Conservation (phyloP, 2,113 vertebrate species). For the Scomber scombrus region DNA sequence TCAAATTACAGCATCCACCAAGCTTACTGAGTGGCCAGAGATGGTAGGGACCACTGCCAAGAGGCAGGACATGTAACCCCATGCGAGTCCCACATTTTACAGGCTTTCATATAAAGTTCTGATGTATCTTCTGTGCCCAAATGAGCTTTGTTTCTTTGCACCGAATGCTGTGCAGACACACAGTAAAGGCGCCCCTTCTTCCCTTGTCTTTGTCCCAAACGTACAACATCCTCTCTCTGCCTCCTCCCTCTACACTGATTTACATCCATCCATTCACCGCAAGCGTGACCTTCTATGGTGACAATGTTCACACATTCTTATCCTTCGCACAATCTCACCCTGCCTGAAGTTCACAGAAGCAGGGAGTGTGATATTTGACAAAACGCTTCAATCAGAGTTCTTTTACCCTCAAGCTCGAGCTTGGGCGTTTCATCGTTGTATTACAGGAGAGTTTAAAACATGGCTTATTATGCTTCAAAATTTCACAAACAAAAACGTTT, state of each 20-base stretch:
- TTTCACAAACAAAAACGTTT: conserved; percentile 2
- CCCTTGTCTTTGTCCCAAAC: conserved; percentile 48
- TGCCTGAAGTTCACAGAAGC: conserved; percentile 41
- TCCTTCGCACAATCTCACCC: conserved; percentile 16
- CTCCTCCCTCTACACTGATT: conserved; percentile 46
- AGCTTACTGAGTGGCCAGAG: conserved; percentile 15
- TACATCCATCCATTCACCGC: conserved; percentile 56
- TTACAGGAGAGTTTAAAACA: conserved; percentile 24
- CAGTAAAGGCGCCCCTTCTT: conserved; percentile 36
- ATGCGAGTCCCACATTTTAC: conserved; percentile 47
- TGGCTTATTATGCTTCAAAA: conserved; percentile 9
- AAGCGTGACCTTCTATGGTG: conserved; percentile 68
- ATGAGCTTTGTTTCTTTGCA: conserved; percentile 29
- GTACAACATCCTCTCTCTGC: conserved; percentile 53
- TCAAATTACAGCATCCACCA: conserved; percentile 41
- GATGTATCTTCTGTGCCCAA: conserved; percentile 34
- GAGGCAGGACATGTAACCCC: conserved; percentile 34
- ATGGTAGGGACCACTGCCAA: conserved; percentile 25
- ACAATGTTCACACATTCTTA: conserved; percentile 53
- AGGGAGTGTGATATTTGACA: conserved; percentile 19
- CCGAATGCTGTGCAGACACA: conserved; percentile 51
- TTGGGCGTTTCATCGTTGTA: conserved; percentile 26
- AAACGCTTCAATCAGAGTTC: conserved; percentile 32
- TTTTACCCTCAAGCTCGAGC: conserved; percentile 17
- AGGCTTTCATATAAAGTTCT: conserved; percentile 43